Evolutionary conservation across 2,113 vertebrate genomes (phyloP).

Genomic region (Prinia subflava): DNA sequence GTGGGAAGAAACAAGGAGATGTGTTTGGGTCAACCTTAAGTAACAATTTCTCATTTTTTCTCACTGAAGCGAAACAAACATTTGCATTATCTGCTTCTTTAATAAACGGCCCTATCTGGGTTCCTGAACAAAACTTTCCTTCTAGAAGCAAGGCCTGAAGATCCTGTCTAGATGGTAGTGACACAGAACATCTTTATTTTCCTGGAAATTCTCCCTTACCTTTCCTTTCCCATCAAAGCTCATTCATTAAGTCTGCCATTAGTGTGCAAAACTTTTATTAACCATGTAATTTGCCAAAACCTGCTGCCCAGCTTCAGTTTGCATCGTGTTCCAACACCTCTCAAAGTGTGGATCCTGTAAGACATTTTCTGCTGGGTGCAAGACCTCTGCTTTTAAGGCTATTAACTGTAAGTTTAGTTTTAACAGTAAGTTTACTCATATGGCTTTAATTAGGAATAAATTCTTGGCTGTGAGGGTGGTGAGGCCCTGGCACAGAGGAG

Average conservation of each 20-base stretch:
- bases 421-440: neutral
- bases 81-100: neutral
- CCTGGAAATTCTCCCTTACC: neutral
- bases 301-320: neutral
- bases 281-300: neutral
- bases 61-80: conserved; percentile 27
- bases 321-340: fast-evolving
- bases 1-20: neutral
- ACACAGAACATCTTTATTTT: neutral
- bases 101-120: neutral
- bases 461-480: fast-evolving
- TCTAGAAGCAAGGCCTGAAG: neutral
- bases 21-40: conserved; percentile 30
- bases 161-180: neutral
- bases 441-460: neutral
- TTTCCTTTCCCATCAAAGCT: neutral
- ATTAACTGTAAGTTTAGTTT: neutral
- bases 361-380: neutral
- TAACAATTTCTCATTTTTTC: conserved; percentile 33
- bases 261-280: neutral
- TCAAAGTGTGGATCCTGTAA: neutral
- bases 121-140: neutral
- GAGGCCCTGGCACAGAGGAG: neutral
- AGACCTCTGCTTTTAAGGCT: neutral
- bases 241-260: neutral